Evolutionary conservation across 1,140 invertebrate species (phyloP).

Genomic region (Drosophila sturtevanti): DNA sequence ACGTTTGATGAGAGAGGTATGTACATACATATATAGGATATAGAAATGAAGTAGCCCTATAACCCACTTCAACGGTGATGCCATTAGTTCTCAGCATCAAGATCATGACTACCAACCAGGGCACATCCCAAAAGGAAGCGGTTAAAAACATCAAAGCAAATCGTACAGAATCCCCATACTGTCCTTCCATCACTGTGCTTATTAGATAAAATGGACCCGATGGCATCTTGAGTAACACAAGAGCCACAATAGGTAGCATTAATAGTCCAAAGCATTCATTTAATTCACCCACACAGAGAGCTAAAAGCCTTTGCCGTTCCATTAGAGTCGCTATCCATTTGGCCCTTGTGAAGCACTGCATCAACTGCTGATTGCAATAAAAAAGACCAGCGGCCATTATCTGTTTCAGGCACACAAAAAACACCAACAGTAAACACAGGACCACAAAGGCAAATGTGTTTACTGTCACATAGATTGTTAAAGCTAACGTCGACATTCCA

Average conservation of each 20-base stretch:
- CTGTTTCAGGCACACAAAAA: constrained; percentile 62
- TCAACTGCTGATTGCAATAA: constrained; percentile 34
- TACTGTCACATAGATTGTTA: constrained; percentile 25
- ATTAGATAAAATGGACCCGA: constrained; percentile 52
- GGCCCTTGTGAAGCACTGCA: neutral
- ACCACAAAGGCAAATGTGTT: constrained; percentile 49
- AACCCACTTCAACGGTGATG: constrained; percentile 61
- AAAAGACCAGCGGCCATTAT: constrained; percentile 43
- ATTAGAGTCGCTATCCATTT: constrained; percentile 10
- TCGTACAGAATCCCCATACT: neutral
- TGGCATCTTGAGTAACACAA: constrained; percentile 51
- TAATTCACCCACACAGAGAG: constrained; percentile 30
- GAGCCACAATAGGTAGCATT: constrained; percentile 53
- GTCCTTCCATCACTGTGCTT: constrained; percentile 58
- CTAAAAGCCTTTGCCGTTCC: constrained; percentile 35
- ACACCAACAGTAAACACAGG: constrained; percentile 49
- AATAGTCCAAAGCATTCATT: constrained; percentile 52
- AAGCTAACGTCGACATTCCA: neutral
- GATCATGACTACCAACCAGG: constrained; percentile 56
- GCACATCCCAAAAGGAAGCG: constrained; percentile 38
- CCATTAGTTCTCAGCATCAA: constrained; percentile 51
- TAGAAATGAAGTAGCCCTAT: too few species aligned
- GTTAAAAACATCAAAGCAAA: neutral
- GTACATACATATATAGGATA: neutral
- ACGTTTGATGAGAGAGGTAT: neutral